Evolutionary conservation across 1,140 invertebrate genomes (phyloP).

Genomic region (Apis florea): DNA sequence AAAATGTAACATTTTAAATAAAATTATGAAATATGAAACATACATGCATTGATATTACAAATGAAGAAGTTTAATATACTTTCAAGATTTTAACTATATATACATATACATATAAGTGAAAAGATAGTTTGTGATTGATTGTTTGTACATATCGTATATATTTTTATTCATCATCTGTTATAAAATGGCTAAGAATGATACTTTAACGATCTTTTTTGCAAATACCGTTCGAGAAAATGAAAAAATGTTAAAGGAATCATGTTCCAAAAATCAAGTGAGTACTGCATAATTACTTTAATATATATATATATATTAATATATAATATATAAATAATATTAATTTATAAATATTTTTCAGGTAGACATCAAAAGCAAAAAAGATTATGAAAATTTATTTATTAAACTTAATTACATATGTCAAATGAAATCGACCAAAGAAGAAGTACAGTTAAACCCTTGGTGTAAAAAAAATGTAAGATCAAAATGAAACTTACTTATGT

Average conservation of each 20-base stretch:
- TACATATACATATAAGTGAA: slow-evolving; percentile 18
- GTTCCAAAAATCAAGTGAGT: slow-evolving; percentile 67
- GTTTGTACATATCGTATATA: slow-evolving; percentile 14
- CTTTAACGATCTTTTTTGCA: slow-evolving; percentile 57
- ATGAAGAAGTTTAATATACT: not conserved
- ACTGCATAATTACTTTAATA: not conserved
- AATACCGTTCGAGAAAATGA: slow-evolving; percentile 72
- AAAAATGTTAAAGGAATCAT: slow-evolving; percentile 67
- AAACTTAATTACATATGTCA: slow-evolving; percentile 67
- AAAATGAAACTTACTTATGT: not conserved
- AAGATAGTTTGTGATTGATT: slow-evolving; percentile 9
- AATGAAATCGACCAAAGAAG: slow-evolving; percentile 12
- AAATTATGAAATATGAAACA: not conserved
- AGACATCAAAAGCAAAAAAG: slow-evolving; percentile 58
- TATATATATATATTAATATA: no score
- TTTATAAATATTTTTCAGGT: slow-evolving; percentile 58
- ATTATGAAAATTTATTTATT: slow-evolving; percentile 70
- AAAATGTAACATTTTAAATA: not conserved
- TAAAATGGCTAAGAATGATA: slow-evolving; percentile 73
- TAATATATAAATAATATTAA: no score
- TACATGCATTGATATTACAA: not conserved
- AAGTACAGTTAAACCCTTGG: slow-evolving; percentile 24
- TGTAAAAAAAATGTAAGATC: slow-evolving; percentile 43
- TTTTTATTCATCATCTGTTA: slow-evolving; percentile 14
- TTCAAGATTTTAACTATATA: slow-evolving; percentile 15